A percentile compares a stretch with the other conserved stretches of the same genome.
Conservation (phyloP, 92 coral and sea anemone species). For the Palythoa caribaeorum region DNA sequence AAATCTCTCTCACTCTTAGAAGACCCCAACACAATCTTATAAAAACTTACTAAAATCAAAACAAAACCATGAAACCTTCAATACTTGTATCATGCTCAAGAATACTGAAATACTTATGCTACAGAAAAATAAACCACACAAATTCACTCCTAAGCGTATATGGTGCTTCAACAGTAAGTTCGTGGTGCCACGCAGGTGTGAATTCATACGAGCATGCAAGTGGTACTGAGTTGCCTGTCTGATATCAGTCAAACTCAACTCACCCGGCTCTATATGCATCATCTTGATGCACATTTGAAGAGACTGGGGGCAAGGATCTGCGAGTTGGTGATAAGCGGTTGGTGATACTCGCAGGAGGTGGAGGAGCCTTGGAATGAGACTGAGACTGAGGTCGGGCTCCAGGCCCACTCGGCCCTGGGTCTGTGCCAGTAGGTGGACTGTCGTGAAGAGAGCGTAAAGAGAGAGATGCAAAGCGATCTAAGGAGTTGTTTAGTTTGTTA, state of each 20-base stretch:
- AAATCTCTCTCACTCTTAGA: too few species aligned
- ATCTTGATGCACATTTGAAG: constrained; percentile 87
- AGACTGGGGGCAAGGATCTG: constrained; percentile 96
- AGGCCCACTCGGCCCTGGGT: constrained; percentile 84
- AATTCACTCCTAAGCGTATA: not conserved
- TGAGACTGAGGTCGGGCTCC: constrained; percentile 74
- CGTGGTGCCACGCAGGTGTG: not conserved
- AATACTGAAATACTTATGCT: not conserved
- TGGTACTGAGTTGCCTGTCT: not conserved
- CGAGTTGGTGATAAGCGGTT: constrained; percentile 96
- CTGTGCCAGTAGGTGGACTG: constrained; percentile 66
- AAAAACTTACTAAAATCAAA: not conserved
- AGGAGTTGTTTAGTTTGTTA: constrained; percentile 26
- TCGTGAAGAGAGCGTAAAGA: constrained; percentile 25
- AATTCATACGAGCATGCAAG: not conserved
- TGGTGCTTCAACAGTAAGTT: not conserved
- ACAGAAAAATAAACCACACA: not conserved
- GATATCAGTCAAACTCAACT: constrained; percentile 48
- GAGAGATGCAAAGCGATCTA: not conserved
- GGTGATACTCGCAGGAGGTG: constrained; percentile 76
- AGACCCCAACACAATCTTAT: not conserved
- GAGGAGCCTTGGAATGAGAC: constrained; percentile 69
- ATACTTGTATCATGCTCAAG: not conserved
- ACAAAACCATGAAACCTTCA: not conserved
- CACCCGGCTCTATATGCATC: constrained; percentile 98